A percentile compares a stretch with the other conserved stretches of the same genome.
Conservation (phyloP, 1,140 invertebrate genomes). For the Drosophila bipectinata region DNA sequence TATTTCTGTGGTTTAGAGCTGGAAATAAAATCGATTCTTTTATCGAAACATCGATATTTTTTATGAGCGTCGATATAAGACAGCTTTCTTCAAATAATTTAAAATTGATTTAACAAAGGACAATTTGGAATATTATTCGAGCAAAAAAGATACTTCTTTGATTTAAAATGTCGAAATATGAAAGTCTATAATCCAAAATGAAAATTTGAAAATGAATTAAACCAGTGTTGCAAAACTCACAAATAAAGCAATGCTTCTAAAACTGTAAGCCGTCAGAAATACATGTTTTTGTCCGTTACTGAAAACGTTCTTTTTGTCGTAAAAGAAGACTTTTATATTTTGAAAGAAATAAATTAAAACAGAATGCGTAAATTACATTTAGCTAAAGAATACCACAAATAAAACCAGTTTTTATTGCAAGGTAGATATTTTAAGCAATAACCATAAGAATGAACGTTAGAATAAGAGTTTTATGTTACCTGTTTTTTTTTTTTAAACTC, state of each 20-base stretch:
- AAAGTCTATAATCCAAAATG: not conserved
- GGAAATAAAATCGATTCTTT: not conserved
- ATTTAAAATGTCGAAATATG: too few relatives aligned
- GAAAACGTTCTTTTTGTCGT: too few relatives aligned
- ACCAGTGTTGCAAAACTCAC: not conserved
- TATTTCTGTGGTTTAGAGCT: conserved; percentile 43
- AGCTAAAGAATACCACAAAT: too few relatives aligned
- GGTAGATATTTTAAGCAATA: not conserved
- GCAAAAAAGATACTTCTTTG: too few relatives aligned
- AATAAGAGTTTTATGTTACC: not conserved
- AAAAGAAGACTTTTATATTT: too few relatives aligned
- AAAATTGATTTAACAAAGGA: not conserved
- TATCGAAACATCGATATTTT: not conserved
- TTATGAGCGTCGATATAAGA: not conserved
- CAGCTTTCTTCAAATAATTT: not conserved
- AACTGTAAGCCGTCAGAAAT: not conserved
- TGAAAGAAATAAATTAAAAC: too few relatives aligned
- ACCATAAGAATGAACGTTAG: not conserved
- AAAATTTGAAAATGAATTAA: not conserved
- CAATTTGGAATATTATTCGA: not conserved
- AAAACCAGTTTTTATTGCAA: too few relatives aligned
- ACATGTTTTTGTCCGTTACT: too few relatives aligned
- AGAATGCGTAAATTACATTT: too few relatives aligned
- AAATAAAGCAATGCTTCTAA: not conserved
- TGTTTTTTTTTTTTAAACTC: not conserved